These are phyloP conservation scores for Trissoscelio sp. DNA, from an alignment of 2,888 invertebrate genomes.

Conservation along the genomic window DNA sequence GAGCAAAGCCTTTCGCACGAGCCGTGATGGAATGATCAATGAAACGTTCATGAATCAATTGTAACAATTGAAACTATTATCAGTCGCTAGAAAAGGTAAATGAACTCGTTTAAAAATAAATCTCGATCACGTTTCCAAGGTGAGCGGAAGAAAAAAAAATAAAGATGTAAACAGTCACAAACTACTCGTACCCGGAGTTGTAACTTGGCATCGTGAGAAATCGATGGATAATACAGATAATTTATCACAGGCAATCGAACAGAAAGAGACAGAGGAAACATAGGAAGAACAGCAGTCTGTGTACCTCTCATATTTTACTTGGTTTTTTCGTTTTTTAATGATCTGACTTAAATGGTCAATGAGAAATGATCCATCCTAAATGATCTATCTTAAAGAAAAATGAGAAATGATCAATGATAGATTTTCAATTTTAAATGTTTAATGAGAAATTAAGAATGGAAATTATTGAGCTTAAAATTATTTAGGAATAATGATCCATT, in stretches of 20 bases:
- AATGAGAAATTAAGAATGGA: too few relatives aligned
- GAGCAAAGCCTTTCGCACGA: not conserved
- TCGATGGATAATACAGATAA: slow-evolving; percentile 47
- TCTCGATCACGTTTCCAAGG: slow-evolving; percentile 19
- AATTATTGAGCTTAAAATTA: too few relatives aligned
- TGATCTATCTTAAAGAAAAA: too few relatives aligned
- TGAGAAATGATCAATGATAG: too few relatives aligned
- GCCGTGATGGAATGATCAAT: not conserved
- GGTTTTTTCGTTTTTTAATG: too few relatives aligned
- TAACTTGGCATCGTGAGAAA: slow-evolving; percentile 41
- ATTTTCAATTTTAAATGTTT: too few relatives aligned
- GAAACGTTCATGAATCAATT: slow-evolving; percentile 6
- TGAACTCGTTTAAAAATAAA: slow-evolving; percentile 46
- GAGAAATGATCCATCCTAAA: too few relatives aligned
- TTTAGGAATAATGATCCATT: too few relatives aligned
- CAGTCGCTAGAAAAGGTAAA: slow-evolving; percentile 39
- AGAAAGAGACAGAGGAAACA: not conserved
- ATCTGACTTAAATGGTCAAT: too few relatives aligned
- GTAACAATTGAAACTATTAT: slow-evolving; percentile 14
- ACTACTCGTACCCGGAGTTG: slow-evolving; percentile 32
- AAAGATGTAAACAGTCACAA: slow-evolving; percentile 46
- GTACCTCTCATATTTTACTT: too few relatives aligned
- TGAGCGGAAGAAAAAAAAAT: slow-evolving; percentile 15
- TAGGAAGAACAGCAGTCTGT: too few relatives aligned
- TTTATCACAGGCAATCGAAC: slow-evolving; percentile 33